phyloP scores from a whole-genome alignment of 2,888 invertebrate species.

The Parochlus steinenii region DNA sequence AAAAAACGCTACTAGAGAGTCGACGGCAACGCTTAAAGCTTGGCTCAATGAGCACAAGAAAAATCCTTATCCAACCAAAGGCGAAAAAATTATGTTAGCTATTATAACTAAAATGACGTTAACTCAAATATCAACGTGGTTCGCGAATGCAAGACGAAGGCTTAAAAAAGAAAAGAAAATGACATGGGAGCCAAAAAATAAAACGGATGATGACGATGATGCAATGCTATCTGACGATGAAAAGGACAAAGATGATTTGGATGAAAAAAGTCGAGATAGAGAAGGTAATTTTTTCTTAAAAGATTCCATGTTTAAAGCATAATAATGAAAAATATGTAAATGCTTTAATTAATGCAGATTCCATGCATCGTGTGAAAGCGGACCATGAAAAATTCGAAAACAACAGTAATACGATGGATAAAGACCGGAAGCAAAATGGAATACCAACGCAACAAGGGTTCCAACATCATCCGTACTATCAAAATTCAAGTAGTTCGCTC shows the following conservation, averaged over 20 bases:
- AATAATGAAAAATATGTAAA: not conserved
- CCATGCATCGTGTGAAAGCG: conserved; percentile 35
- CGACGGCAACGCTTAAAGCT: conserved; percentile 90
- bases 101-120: conserved; percentile 92
- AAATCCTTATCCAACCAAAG: conserved; percentile 91
- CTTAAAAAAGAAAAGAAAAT: conserved; percentile 95
- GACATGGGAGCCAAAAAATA: conserved; percentile 93
- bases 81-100: conserved; percentile 89
- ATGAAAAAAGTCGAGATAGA: conserved; percentile 50
- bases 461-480: conserved; percentile 30
- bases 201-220: conserved; percentile 74
- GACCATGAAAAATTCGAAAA: conserved; percentile 51
- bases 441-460: too few species aligned
- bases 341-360: conserved; percentile 19
- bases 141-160: conserved; percentile 83
- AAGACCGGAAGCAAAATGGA: conserved; percentile 41
- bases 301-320: not conserved
- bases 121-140: conserved; percentile 93
- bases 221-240: conserved; percentile 75
- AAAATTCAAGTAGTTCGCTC: conserved; percentile 25
- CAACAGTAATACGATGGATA: conserved; percentile 62
- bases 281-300: conserved; percentile 43
- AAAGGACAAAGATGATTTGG: conserved; percentile 64
- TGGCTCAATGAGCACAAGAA: conserved; percentile 95
- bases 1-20: conserved; percentile 95